A percentile compares a stretch with the other conserved stretches of the same genome.
Conservation (phyloP, 2,797 vertebrate genomes). For the Squalus acanthias region DNA sequence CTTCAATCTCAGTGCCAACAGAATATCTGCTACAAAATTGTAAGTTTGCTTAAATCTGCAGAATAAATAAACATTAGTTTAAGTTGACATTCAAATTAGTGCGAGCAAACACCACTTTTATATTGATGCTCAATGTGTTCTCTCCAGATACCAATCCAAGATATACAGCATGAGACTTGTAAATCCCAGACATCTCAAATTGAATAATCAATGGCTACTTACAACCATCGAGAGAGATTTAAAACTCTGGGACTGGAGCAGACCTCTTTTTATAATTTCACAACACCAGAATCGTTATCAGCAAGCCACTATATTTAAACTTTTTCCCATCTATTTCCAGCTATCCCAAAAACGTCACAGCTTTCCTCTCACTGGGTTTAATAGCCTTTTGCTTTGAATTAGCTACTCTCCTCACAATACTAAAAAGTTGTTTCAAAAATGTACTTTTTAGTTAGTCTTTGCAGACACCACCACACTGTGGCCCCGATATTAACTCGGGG, state of each 20-base stretch:
- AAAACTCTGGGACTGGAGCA: neutral
- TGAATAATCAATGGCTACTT: neutral
- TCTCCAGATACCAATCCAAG: neutral
- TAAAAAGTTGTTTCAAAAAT: too few species aligned
- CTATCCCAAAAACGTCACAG: neutral
- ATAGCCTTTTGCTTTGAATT: neutral
- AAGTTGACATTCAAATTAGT: neutral
- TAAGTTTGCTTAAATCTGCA: neutral
- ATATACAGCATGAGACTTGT: neutral
- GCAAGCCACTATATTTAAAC: too few species aligned
- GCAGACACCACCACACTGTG: too few species aligned
- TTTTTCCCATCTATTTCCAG: too few species aligned
- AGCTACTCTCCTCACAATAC: neutral
- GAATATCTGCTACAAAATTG: neutral
- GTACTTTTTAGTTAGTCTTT: too few species aligned
- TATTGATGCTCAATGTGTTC: neutral
- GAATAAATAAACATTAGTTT: neutral
- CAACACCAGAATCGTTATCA: neutral
- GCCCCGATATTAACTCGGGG: neutral
- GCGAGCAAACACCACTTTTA: neutral
- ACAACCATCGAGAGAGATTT: neutral
- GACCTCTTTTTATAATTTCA: neutral
- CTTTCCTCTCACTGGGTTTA: neutral
- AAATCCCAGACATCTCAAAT: neutral
- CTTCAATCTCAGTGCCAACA: neutral